Evolutionary conservation across 2,888 invertebrate species (phyloP), one percentile per base, ranked within the genome.

Genomic region (Lamellibrachia satsuma): DNA sequence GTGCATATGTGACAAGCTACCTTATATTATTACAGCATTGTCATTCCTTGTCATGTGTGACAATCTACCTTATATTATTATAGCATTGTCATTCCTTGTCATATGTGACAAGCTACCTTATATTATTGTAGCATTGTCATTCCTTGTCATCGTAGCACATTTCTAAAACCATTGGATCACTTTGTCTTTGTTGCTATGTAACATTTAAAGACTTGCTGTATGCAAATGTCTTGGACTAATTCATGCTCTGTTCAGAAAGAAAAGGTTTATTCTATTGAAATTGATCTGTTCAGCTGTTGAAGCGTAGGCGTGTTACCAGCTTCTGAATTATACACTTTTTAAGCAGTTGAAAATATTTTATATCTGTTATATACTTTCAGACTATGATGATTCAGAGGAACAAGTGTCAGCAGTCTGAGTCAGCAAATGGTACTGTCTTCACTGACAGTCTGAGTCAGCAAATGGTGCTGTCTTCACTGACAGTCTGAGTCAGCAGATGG

Each of bases 391-490:
- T 75, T 1, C 75, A 4, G 75, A 75, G 75, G 75, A 75, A 75
- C 75, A 75, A 75, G 75, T 75, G 75, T 75, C 75, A 75, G 75
- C 75, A 75, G 75, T 75, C 75, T 75, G 75, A 75, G 75, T 75
- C 75, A 75, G 22, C 75, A 75, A 6, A 60, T 60, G 60, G 60
- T 60, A 15, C 60, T 60, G 75, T 6, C 75, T 75, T 75, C 75
- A 75, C 22, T 75, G 57, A 15, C 57, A 57, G 6, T 57, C 57
- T 57, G 57, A 57, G 57, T 57, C 57, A 57, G 57, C 57, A 57
- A 8, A 57, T 57, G 57, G 57, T 39, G 39, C 3, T 11, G 57
- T 57, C 57, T 57, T 7, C 57, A 57, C 57, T 57, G 75, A 6
- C 75, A 75, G 75, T 75, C 75, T 75, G 75, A 15, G 75, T 22